phyloP scores from a whole-genome alignment of 2,888 invertebrate species.

The Heliconius charithonia region DNA sequence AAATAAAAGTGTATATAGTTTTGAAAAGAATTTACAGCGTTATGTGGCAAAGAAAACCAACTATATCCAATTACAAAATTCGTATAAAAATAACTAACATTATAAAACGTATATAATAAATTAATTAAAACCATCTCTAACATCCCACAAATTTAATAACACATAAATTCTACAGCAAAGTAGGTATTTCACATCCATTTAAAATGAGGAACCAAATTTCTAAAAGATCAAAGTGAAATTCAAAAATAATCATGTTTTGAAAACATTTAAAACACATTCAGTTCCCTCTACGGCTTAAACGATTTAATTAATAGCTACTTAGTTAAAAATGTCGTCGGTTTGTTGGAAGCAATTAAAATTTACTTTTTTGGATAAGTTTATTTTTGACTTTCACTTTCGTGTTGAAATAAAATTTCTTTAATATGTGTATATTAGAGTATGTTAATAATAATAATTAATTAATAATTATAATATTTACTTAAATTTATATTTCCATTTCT shows the following conservation, averaged over 20 bases:
- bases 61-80: neutral
- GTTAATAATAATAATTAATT: too few species aligned
- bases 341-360: constrained; percentile 22
- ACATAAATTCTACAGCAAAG: constrained; percentile 43
- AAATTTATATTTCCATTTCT: too few species aligned
- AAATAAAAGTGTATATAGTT: too few species aligned
- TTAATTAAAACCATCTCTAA: neutral
- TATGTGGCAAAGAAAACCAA: neutral
- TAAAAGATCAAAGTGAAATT: constrained; percentile 46
- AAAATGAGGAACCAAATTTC: constrained; percentile 46
- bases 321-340: constrained; percentile 19
- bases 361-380: constrained; percentile 12
- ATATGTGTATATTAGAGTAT: neutral
- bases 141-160: constrained; percentile 33
- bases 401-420: neutral
- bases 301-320: constrained; percentile 37
- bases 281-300: constrained; percentile 28
- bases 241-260: constrained; percentile 46
- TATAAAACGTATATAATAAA: neutral
- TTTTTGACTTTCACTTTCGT: neutral
- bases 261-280: constrained; percentile 41
- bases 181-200: constrained; percentile 38
- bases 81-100: neutral
- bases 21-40: neutral
- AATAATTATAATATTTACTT: too few species aligned